Conservation (phyloP, 2,888 invertebrate species). For the Heliconius cydno region DNA sequence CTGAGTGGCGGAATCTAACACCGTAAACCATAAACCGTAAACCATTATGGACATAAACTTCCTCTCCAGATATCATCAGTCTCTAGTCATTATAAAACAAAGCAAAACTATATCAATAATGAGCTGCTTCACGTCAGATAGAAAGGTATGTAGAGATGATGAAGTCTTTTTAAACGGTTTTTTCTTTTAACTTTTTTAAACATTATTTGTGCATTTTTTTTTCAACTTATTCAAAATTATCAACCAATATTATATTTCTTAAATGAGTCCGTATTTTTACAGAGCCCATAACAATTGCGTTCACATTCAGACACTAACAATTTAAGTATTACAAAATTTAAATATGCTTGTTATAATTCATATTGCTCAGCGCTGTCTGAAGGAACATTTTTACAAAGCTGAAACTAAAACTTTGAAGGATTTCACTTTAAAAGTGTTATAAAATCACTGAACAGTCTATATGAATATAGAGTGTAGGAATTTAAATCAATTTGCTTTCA, state of each 20-base stretch:
- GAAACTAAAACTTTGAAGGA: slow-evolving; percentile 13
- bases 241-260: too few relatives aligned
- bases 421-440: slow-evolving; percentile 11
- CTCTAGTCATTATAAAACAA: too few relatives aligned
- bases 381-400: slow-evolving; percentile 9
- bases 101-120: too few relatives aligned
- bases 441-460: slow-evolving; percentile 7
- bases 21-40: background rate
- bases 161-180: too few relatives aligned
- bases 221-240: too few relatives aligned
- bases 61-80: too few relatives aligned
- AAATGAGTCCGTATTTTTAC: background rate
- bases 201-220: too few relatives aligned
- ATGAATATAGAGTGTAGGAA: slow-evolving; percentile 8
- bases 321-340: background rate
- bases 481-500: background rate
- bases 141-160: too few relatives aligned
- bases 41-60: too few relatives aligned
- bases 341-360: slow-evolving; percentile 1
- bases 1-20: background rate
- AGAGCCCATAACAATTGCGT: background rate
- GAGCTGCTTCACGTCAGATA: too few relatives aligned
- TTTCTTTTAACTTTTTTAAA: too few relatives aligned
- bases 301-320: background rate
- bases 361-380: background rate